Conservation (phyloP, 2,113 vertebrate genomes). For the Carollia perspicillata region DNA sequence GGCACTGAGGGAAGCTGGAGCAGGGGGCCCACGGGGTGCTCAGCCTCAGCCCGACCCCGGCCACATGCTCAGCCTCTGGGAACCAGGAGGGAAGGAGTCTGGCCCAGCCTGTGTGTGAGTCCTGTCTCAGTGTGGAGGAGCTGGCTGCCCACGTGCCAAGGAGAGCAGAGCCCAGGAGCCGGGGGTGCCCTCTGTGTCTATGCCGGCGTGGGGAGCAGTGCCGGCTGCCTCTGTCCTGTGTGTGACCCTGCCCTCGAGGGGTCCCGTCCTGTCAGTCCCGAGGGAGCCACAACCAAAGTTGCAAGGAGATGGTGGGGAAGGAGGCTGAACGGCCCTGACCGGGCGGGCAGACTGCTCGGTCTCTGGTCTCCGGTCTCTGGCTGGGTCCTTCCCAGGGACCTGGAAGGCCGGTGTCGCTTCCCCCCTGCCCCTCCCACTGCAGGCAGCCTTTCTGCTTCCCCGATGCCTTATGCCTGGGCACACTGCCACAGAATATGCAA, state of each 20-base stretch:
- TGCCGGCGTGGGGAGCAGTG: not conserved
- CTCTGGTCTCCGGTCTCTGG: not conserved
- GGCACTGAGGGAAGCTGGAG: not conserved
- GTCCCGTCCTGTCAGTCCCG: constrained; percentile 67
- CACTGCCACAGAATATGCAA: constrained; percentile 80
- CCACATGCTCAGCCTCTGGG: not conserved
- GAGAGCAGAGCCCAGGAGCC: not conserved
- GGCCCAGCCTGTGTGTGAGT: not conserved
- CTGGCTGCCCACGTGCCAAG: not conserved
- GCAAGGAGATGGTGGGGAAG: constrained; percentile 52
- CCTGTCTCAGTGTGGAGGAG: not conserved
- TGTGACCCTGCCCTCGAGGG: constrained; percentile 74
- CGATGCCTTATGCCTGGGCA: constrained; percentile 78
- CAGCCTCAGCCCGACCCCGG: not conserved
- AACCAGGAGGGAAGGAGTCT: not conserved
- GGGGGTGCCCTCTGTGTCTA: constrained; percentile 22
- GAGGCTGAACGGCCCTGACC: not conserved
- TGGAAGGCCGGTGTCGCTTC: constrained; percentile 29
- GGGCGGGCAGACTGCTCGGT: not conserved
- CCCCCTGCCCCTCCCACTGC: constrained; percentile 32
- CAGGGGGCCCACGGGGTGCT: not conserved
- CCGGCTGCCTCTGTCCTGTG: constrained; percentile 59
- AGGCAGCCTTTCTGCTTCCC: constrained; percentile 77
- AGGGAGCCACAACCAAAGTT: constrained; percentile 75
- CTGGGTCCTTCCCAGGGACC: constrained; percentile 23